Percentiles rank a stretch among this genome's conserved stretches.
phyloP scores from a whole-genome alignment of 2,888 invertebrate genomes.

The Embidobia sp. region DNA sequence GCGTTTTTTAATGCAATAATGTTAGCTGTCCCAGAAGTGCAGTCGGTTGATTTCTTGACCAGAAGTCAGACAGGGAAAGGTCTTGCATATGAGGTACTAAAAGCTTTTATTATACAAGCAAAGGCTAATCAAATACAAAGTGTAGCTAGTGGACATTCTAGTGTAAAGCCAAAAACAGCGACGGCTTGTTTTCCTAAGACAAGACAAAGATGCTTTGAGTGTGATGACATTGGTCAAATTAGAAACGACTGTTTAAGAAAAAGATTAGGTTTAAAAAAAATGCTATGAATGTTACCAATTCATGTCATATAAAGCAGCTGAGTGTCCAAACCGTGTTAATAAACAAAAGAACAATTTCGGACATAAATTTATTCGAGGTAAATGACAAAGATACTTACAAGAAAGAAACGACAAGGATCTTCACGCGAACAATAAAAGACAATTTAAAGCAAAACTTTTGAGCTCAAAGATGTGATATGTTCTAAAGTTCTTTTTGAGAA shows the following conservation, averaged over 20 bases:
- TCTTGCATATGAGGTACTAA: conserved; percentile 55
- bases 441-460: background rate
- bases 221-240: background rate
- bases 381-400: background rate
- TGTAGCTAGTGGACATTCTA: background rate
- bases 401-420: background rate
- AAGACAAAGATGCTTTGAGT: background rate
- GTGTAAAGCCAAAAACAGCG: background rate
- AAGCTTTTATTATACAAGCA: conserved; percentile 51
- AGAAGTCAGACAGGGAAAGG: conserved; percentile 54
- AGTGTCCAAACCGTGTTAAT: background rate
- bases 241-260: conserved; percentile 1
- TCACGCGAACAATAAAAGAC: background rate
- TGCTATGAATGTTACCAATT: conserved; percentile 10
- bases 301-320: background rate
- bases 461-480: too few relatives aligned
- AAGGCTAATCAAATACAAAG: conserved; percentile 50
- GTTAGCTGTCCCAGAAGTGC: conserved; percentile 12
- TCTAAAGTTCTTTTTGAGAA: too few relatives aligned
- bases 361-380: background rate
- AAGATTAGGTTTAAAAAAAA: conserved; percentile 1
- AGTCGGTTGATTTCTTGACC: conserved; percentile 17
- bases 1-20: conserved; percentile 27
- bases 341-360: background rate
- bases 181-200: background rate